phyloP scores from a whole-genome alignment of 1,140 invertebrate genomes.

The Ptiloglossa arizonensis region DNA sequence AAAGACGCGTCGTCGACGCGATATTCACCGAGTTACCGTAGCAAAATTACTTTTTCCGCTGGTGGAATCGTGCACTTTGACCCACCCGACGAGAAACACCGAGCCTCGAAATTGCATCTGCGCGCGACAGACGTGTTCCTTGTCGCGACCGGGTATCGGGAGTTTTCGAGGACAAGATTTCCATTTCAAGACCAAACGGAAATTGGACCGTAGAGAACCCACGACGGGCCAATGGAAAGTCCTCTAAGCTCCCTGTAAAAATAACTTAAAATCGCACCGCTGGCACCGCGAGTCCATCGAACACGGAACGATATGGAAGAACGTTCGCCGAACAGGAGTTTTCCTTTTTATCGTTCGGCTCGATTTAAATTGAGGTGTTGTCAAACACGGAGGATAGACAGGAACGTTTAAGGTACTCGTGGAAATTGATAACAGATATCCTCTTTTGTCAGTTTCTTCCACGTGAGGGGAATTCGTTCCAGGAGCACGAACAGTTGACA shows the following conservation, averaged over 20 bases:
- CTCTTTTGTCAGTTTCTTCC: too few relatives aligned
- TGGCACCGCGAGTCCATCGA: too few relatives aligned
- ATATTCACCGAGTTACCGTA: too few relatives aligned
- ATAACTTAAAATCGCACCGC: conserved; percentile 22
- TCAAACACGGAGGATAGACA: too few relatives aligned
- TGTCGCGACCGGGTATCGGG: conserved; percentile 20
- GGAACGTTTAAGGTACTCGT: too few relatives aligned
- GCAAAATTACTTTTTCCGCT: too few relatives aligned
- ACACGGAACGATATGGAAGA: too few relatives aligned
- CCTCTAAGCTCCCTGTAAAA: conserved; percentile 20
- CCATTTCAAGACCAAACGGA: conserved; percentile 44
- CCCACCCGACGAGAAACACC: neutral
- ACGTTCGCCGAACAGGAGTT: neutral
- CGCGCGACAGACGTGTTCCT: conserved; percentile 13
- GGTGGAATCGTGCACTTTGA: too few relatives aligned
- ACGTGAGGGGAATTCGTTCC: too few relatives aligned
- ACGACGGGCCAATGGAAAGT: neutral
- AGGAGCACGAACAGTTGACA: too few relatives aligned
- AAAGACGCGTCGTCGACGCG: too few relatives aligned
- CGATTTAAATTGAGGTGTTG: neutral
- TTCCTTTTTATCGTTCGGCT: neutral
- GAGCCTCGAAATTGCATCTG: conserved; percentile 29
- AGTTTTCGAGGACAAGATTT: conserved; percentile 42
- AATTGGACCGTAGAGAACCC: conserved; percentile 36
- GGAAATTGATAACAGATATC: too few relatives aligned